Evolutionary conservation across 2,113 vertebrate species (phyloP).

Genomic region (Sceloporus undulatus): DNA sequence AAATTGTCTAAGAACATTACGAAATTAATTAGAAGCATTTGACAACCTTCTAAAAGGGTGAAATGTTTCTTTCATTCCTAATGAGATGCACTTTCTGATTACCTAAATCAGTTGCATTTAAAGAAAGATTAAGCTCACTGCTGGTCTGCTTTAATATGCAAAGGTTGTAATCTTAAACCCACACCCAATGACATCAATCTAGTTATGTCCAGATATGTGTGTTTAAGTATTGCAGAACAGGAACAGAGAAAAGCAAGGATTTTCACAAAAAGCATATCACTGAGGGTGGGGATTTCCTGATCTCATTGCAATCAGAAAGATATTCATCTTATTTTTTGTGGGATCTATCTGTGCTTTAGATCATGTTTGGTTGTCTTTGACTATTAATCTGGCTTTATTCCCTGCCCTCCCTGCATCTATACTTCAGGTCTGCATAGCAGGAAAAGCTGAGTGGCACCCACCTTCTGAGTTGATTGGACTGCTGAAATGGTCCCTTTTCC

Average conservation of each 20-base stretch:
- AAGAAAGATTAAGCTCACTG: not conserved
- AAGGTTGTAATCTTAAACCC: constrained; percentile 14
- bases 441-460: not conserved
- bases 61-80: constrained; percentile 1
- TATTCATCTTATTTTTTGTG: not conserved
- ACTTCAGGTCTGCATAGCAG: not conserved
- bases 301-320: accelerated
- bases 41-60: constrained; percentile 5
- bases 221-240: not conserved
- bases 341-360: not conserved
- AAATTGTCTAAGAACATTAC: constrained; percentile 23
- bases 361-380: not conserved
- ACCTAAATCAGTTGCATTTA: not conserved
- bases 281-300: not conserved
- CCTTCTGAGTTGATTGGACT: not conserved
- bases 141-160: not conserved
- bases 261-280: not conserved
- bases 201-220: constrained; percentile 6
- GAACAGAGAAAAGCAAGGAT: not conserved
- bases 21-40: not conserved
- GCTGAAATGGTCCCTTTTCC: not conserved
- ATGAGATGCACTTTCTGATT: constrained; percentile 30
- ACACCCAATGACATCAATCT: not conserved
- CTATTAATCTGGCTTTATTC: not conserved
- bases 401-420: not conserved